Conservation (phyloP, 2,113 vertebrate genomes). For the Caloenas nicobarica region DNA sequence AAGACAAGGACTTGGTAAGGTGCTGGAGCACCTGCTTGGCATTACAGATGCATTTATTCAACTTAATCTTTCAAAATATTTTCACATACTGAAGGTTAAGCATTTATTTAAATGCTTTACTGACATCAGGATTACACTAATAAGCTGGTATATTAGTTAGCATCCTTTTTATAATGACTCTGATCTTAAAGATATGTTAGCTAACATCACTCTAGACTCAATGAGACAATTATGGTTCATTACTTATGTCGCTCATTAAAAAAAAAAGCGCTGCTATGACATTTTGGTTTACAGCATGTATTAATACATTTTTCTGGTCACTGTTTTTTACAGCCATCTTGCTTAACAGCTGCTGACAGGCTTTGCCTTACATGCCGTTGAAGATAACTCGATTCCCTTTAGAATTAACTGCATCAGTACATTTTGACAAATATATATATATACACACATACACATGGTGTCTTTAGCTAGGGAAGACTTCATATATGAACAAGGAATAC, state of each 20-base stretch:
- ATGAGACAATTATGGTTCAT: neutral
- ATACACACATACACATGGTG: neutral
- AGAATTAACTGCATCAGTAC: constrained; percentile 6
- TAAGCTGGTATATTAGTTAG: neutral
- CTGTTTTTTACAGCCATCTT: constrained; percentile 33
- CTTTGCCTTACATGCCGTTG: neutral
- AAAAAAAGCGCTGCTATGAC: neutral
- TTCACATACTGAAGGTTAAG: neutral
- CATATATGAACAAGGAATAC: neutral
- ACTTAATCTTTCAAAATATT: neutral
- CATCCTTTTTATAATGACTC: neutral
- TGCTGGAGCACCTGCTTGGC: neutral
- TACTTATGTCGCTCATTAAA: neutral
- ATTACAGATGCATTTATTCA: neutral
- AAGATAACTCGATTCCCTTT: neutral
- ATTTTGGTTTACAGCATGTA: neutral
- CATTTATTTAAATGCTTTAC: neutral
- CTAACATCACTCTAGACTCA: neutral
- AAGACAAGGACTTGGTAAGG: neutral
- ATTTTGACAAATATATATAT: neutral
- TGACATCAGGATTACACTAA: neutral
- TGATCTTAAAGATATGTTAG: neutral
- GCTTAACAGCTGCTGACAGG: constrained; percentile 50
- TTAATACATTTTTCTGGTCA: constrained; percentile 34
- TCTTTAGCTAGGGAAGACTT: neutral